phyloP scores from a whole-genome alignment of 1,140 invertebrate genomes.

The Ostrea edulis region DNA sequence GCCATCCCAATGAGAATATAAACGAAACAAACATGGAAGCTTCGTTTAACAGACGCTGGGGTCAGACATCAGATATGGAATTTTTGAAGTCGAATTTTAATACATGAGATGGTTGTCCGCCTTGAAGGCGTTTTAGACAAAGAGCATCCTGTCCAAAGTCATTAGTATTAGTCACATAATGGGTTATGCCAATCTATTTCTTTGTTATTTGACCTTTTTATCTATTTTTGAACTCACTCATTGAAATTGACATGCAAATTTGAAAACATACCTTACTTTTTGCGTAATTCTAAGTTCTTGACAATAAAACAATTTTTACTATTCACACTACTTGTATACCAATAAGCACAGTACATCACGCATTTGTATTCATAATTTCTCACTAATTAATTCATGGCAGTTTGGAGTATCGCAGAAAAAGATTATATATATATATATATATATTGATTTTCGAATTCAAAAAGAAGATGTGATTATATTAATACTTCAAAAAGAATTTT shows the following conservation, averaged over 20 bases:
- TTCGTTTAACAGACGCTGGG: neutral
- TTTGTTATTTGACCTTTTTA: neutral
- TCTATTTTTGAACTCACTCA: constrained; percentile 10
- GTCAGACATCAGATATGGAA: neutral
- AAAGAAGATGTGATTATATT: neutral
- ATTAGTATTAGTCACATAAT: constrained; percentile 20
- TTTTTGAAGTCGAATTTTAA: constrained; percentile 9
- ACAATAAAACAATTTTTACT: neutral
- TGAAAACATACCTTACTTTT: neutral
- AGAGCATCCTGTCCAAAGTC: constrained; percentile 26
- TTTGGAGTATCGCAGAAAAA: neutral
- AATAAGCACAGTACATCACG: neutral
- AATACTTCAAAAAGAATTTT: neutral
- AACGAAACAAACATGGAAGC: constrained; percentile 3
- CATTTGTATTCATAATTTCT: neutral
- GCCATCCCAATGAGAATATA: neutral
- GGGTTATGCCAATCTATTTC: constrained; percentile 3
- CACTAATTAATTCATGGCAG: neutral
- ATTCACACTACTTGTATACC: neutral
- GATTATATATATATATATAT: no score
- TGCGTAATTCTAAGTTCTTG: neutral
- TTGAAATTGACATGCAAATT: neutral
- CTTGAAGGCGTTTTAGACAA: constrained; percentile 26
- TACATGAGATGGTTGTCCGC: neutral
- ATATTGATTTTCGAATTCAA: neutral